A percentile compares a stretch with the other conserved stretches of the same genome.
Evolutionary conservation across 2,797 vertebrate genomes (phyloP).

Genomic region (Natrix natrix): DNA sequence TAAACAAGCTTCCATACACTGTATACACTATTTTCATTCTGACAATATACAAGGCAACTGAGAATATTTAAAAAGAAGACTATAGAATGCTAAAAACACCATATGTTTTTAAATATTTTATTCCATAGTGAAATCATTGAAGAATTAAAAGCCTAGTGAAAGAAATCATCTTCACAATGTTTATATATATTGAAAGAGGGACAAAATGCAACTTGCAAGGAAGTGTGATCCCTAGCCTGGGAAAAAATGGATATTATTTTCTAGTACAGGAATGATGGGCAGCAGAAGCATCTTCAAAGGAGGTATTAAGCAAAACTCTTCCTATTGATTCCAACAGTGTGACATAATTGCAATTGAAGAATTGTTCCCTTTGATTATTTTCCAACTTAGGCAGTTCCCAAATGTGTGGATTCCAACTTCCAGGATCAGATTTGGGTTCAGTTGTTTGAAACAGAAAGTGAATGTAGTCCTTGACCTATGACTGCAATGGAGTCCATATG

Average conservation of each 20-base stretch:
- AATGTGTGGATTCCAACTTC: neutral
- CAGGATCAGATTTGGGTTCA: neutral
- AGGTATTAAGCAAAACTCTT: neutral
- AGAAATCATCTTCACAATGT: neutral
- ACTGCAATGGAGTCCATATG: no score
- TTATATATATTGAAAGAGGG: neutral
- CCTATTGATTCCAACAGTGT: neutral
- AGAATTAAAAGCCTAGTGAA: neutral
- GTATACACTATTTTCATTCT: neutral
- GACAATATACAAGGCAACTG: neutral
- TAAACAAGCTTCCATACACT: neutral
- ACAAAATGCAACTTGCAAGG: neutral
- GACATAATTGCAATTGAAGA: neutral
- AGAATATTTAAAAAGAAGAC: neutral
- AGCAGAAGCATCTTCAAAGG: neutral
- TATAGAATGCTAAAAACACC: neutral
- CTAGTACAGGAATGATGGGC: neutral
- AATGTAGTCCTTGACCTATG: no score
- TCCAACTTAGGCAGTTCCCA: neutral
- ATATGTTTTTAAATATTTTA: neutral
- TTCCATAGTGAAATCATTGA: neutral
- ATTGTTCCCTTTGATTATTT: neutral
- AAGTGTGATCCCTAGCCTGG: neutral
- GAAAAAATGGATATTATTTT: neutral
- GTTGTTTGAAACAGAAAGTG: neutral